These are phyloP conservation scores for Drosophila subobscura DNA, from an alignment of 1,140 invertebrate species.

Conservation along the genomic window DNA sequence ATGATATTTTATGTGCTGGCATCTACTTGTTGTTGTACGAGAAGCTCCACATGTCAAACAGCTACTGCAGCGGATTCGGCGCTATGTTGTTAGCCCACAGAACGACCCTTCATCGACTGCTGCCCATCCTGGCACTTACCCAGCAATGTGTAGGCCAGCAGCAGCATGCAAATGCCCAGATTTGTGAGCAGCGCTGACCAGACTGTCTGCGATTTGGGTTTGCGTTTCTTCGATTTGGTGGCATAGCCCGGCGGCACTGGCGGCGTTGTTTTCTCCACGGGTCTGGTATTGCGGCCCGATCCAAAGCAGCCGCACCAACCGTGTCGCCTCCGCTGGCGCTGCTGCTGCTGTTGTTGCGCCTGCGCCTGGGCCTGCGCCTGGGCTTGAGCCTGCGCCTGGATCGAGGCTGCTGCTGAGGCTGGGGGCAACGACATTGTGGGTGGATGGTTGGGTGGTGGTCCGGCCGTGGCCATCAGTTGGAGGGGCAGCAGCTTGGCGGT, in stretches of 20 bases:
- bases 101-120: too few relatives aligned
- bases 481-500: slow-evolving; percentile 66
- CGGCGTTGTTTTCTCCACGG: background rate
- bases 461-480: slow-evolving; percentile 49
- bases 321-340: slow-evolving; percentile 41
- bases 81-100: too few relatives aligned
- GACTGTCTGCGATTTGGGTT: slow-evolving; percentile 70
- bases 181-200: slow-evolving; percentile 91
- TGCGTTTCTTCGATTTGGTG: slow-evolving; percentile 75
- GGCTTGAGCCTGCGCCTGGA: slow-evolving; percentile 33
- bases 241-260: slow-evolving; percentile 54
- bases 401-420: slow-evolving; percentile 28
- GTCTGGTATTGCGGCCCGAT: slow-evolving; percentile 11
- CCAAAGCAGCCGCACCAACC: slow-evolving; percentile 76
- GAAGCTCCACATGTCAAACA: background rate
- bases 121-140: slow-evolving; percentile 65
- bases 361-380: slow-evolving; percentile 27
- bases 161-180: slow-evolving; percentile 92
- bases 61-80: too few relatives aligned
- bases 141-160: slow-evolving; percentile 94
- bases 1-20: slow-evolving; percentile 47
- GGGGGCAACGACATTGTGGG: slow-evolving; percentile 46
- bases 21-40: slow-evolving; percentile 12
- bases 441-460: slow-evolving; percentile 25
- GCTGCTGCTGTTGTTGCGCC: slow-evolving; percentile 36